A percentile compares a stretch with the other conserved stretches of the same genome.
Evolutionary conservation across 2,888 invertebrate genomes (phyloP).

Genomic region (Eurois occulta): DNA sequence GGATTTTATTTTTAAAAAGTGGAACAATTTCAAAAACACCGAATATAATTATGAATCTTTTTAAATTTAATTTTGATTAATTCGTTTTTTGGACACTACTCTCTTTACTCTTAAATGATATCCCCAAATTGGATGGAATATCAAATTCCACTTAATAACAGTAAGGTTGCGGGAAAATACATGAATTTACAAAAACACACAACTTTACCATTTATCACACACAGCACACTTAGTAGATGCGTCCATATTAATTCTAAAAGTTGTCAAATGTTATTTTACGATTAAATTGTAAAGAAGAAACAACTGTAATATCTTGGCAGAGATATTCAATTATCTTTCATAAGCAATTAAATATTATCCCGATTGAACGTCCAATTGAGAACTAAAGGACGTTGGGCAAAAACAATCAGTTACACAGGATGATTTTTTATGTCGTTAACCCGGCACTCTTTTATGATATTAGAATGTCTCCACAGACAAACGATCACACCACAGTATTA

Average conservation of each 20-base stretch:
- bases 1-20: background rate
- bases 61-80: background rate
- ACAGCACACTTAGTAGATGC: background rate
- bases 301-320: background rate
- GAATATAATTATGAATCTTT: background rate
- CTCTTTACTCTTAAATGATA: background rate
- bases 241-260: background rate
- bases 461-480: constrained; percentile 29
- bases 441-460: background rate
- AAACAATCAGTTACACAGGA: background rate
- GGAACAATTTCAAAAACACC: background rate
- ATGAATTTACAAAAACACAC: background rate
- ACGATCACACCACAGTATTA: constrained; percentile 10
- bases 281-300: background rate
- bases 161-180: background rate
- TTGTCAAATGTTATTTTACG: background rate
- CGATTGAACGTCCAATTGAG: background rate
- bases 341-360: background rate
- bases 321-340: background rate
- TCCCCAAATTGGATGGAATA: background rate
- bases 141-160: background rate
- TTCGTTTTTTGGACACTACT: background rate
- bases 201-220: background rate
- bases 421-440: background rate
- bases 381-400: background rate